Evolutionary conservation across 1,140 invertebrate genomes (phyloP).

Genomic region (Tribolium castaneum): DNA sequence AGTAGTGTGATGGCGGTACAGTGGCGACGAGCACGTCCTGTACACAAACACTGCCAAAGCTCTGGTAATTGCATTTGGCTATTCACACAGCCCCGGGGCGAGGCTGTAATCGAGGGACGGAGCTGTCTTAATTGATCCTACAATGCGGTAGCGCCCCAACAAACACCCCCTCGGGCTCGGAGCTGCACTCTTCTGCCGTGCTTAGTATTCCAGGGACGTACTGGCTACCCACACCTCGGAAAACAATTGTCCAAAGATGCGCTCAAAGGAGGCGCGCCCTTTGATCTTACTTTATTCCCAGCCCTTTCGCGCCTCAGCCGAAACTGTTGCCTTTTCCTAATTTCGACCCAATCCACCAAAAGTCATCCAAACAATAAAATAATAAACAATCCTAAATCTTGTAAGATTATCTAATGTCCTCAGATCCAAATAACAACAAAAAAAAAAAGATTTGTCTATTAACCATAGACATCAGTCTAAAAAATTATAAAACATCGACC

Average conservation of each 20-base stretch:
- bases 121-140: slow-evolving; percentile 57
- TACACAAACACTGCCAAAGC: slow-evolving; percentile 52
- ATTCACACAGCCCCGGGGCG: slow-evolving; percentile 55
- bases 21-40: slow-evolving; percentile 47
- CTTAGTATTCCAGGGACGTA: slow-evolving; percentile 40
- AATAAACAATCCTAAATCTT: too few species aligned
- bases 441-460: too few species aligned
- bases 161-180: slow-evolving; percentile 41
- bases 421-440: too few species aligned
- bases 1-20: slow-evolving; percentile 9
- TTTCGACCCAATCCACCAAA: too few species aligned
- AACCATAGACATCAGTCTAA: too few species aligned
- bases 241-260: slow-evolving; percentile 30
- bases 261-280: slow-evolving; percentile 35
- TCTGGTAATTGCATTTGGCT: slow-evolving; percentile 57
- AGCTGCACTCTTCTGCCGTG: slow-evolving; percentile 1
- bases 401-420: too few species aligned
- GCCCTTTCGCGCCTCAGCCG: not conserved
- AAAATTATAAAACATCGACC: too few species aligned
- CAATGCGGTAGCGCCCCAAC: slow-evolving; percentile 50
- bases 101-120: slow-evolving; percentile 53
- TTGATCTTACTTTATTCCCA: slow-evolving; percentile 31
- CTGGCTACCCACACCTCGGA: slow-evolving; percentile 25
- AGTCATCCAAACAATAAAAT: too few species aligned
- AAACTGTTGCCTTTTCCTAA: too few species aligned